Evolutionary conservation across 2,797 vertebrate genomes (phyloP).

Genomic region (Rhincodon typus): DNA sequence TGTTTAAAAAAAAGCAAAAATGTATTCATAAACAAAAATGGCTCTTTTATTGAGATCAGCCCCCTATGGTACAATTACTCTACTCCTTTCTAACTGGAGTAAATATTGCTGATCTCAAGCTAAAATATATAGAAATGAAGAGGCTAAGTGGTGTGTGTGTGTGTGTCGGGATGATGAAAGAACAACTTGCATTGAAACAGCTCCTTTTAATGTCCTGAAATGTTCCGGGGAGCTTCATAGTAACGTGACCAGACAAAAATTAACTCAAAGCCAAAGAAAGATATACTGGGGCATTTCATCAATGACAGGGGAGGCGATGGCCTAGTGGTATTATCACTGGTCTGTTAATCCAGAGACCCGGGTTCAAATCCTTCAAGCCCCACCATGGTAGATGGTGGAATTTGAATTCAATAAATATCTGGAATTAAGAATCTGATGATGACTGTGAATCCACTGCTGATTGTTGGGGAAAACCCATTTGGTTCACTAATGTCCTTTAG

Average conservation of each 20-base stretch:
- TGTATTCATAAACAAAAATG: background rate
- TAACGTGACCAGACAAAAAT: background rate
- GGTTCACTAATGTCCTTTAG: too few relatives aligned
- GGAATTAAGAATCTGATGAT: too few relatives aligned
- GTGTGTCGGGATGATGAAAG: too few relatives aligned
- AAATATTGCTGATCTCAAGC: background rate
- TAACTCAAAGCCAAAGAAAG: background rate
- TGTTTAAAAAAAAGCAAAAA: background rate
- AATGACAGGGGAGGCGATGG: background rate
- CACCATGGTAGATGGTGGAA: too few relatives aligned
- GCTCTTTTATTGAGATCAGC: background rate
- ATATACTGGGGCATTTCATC: background rate
- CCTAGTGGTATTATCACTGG: too few relatives aligned
- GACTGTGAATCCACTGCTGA: too few relatives aligned
- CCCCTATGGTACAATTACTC: background rate
- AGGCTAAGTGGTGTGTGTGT: background rate
- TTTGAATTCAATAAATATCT: too few relatives aligned
- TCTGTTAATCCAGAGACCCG: too few relatives aligned
- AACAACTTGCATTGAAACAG: too few relatives aligned
- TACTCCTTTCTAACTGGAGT: background rate
- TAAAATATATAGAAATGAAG: background rate
- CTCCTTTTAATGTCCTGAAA: background rate
- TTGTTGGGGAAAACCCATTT: too few relatives aligned
- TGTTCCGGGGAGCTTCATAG: background rate
- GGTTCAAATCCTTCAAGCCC: too few relatives aligned